Percentiles rank a stretch among this genome's conserved stretches.
phyloP scores from a whole-genome alignment of 2,888 invertebrate species.

The Lymantria dispar region DNA sequence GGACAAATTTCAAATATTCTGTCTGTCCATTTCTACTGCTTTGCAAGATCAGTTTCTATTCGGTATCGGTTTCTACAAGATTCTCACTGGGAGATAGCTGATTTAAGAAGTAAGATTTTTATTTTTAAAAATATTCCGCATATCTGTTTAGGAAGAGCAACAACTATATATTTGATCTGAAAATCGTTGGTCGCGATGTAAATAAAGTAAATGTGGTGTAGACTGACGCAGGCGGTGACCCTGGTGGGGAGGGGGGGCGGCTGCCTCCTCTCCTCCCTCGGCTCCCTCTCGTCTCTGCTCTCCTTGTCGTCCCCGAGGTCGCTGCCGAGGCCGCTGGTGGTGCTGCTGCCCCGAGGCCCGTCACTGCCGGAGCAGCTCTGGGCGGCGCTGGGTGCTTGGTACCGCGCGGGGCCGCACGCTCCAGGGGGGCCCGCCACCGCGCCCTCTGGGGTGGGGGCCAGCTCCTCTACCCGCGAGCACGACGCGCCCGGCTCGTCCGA shows the following conservation, averaged over 20 bases:
- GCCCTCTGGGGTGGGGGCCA: conserved; percentile 20
- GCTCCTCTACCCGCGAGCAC: conserved; percentile 37
- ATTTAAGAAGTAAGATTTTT: too few species aligned
- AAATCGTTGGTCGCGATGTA: too few species aligned
- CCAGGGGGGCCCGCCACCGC: conserved; percentile 12
- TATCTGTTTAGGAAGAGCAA: too few species aligned
- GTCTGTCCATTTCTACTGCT: too few species aligned
- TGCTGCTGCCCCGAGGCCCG: not conserved
- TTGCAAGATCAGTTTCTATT: too few species aligned
- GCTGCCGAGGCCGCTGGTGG: conserved; percentile 9
- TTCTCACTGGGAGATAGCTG: too few species aligned
- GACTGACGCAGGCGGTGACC: conserved; percentile 39
- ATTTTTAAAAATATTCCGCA: too few species aligned
- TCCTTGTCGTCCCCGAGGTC: conserved; percentile 4
- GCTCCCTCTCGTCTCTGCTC: conserved; percentile 10
- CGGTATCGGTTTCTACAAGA: too few species aligned
- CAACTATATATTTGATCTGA: too few species aligned
- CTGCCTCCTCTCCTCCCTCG: conserved; percentile 21
- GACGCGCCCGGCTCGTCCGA: conserved; percentile 38
- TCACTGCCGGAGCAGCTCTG: not conserved
- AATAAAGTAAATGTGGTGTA: too few species aligned
- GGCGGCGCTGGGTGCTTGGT: conserved; percentile 4
- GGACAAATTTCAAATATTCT: too few species aligned
- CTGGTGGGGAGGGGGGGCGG: conserved; percentile 51
- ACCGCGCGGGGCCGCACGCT: not conserved